Conservation (phyloP, 2,888 invertebrate genomes). For the Temnothorax unifasciatus region DNA sequence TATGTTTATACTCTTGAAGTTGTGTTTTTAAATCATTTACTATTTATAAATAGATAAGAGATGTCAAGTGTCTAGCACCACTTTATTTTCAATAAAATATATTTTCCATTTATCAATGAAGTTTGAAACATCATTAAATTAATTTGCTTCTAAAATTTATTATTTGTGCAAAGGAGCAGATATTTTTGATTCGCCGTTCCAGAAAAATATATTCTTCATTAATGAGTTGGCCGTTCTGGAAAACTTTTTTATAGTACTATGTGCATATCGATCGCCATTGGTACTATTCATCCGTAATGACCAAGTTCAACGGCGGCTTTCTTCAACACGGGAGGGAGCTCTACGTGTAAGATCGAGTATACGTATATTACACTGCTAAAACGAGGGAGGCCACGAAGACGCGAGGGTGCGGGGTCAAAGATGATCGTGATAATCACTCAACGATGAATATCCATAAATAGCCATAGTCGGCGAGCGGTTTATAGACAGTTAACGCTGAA, state of each 20-base stretch:
- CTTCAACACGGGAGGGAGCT: constrained; percentile 31
- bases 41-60: background rate
- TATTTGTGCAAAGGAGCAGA: background rate
- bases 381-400: constrained; percentile 42
- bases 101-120: background rate
- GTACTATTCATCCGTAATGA: constrained; percentile 71
- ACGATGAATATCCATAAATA: constrained; percentile 68
- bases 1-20: background rate
- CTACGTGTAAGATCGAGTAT: constrained; percentile 52
- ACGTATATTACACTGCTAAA: constrained; percentile 46
- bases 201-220: constrained; percentile 20
- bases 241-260: constrained; percentile 60
- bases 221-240: constrained; percentile 34
- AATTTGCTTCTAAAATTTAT: background rate
- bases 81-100: constrained; percentile 5
- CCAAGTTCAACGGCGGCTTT: constrained; percentile 71
- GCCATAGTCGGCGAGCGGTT: constrained; percentile 22
- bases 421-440: constrained; percentile 70
- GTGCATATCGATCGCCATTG: constrained; percentile 67
- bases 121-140: background rate
- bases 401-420: constrained; percentile 59
- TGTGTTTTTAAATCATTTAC: background rate
- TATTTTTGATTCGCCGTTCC: constrained; percentile 3
- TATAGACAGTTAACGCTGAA: constrained; percentile 25
- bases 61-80: background rate